A percentile compares a stretch with the other conserved stretches of the same genome.
Evolutionary conservation across 2,888 invertebrate species (phyloP).

Genomic region (Zele albiditarsus): DNA sequence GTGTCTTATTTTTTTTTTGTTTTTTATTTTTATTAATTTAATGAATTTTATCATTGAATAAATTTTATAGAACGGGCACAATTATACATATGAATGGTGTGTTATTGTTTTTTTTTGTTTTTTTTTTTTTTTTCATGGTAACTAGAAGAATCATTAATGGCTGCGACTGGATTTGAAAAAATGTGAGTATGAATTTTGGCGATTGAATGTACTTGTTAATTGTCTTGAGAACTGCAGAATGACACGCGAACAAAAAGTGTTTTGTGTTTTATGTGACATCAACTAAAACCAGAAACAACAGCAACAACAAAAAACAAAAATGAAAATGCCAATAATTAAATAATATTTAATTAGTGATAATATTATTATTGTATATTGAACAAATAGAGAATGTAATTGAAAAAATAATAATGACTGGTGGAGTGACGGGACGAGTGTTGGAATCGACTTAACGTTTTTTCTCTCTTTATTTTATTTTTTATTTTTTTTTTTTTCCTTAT

Average conservation of each 20-base stretch:
- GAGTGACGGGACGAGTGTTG: slow-evolving; percentile 2
- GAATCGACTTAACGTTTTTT: not conserved
- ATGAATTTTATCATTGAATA: slow-evolving; percentile 7
- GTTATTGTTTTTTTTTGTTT: slow-evolving; percentile 42
- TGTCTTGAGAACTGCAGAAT: slow-evolving; percentile 66
- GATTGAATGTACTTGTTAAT: slow-evolving; percentile 68
- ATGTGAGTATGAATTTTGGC: slow-evolving; percentile 62
- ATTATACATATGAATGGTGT: slow-evolving; percentile 45
- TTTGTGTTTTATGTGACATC: slow-evolving; percentile 1
- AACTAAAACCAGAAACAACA: not conserved
- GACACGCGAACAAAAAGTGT: not conserved
- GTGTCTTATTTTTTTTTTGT: slow-evolving; percentile 38
- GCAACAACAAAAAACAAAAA: not conserved
- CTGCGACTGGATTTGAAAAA: slow-evolving; percentile 62
- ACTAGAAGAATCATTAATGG: slow-evolving; percentile 54
- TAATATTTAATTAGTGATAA: not conserved
- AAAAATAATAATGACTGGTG: slow-evolving; percentile 5
- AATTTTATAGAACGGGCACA: not conserved
- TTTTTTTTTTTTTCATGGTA: slow-evolving; percentile 49
- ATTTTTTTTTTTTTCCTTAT: not conserved
- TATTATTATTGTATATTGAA: slow-evolving; percentile 6
- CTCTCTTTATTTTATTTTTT: slow-evolving; percentile 13
- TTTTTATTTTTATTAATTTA: slow-evolving; percentile 18
- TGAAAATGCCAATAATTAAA: slow-evolving; percentile 4
- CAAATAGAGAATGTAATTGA: not conserved